A percentile compares a stretch with the other conserved stretches of the same genome.
Evolutionary conservation across 2,888 invertebrate species (phyloP).

Genomic region (Stegana nigrithorax): DNA sequence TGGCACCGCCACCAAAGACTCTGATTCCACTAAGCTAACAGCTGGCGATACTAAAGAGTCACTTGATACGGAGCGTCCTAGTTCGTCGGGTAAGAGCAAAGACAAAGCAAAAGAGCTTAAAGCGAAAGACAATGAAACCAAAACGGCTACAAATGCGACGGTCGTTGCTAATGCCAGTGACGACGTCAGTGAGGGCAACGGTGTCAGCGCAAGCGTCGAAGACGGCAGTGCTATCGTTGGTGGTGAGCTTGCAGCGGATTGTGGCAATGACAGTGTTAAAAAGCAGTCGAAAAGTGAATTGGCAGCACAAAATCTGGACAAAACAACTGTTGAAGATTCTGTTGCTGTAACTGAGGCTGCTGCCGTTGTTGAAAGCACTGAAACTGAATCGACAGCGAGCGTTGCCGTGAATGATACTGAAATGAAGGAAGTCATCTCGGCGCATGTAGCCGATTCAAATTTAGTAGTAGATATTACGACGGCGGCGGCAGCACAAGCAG

Average conservation of each 20-base stretch:
- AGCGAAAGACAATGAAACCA: constrained; percentile 38
- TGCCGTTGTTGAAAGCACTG: constrained; percentile 32
- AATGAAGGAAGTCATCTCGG: constrained; percentile 33
- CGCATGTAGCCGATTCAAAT: constrained; percentile 47
- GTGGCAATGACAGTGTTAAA: background rate
- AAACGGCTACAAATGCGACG: constrained; percentile 47
- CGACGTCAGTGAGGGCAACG: constrained; percentile 34
- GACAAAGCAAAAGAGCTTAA: constrained; percentile 28
- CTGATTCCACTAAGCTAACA: constrained; percentile 66
- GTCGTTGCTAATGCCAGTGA: constrained; percentile 35
- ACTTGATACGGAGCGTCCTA: constrained; percentile 68
- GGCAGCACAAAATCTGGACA: background rate
- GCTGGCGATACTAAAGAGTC: constrained; percentile 66
- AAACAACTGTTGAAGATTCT: constrained; percentile 9
- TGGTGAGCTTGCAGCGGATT: constrained; percentile 6
- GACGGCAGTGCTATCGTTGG: constrained; percentile 9
- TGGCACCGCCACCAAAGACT: constrained; percentile 68
- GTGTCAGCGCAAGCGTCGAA: constrained; percentile 23
- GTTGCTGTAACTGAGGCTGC: constrained; percentile 26
- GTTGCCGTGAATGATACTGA: background rate
- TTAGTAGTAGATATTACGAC: constrained; percentile 36
- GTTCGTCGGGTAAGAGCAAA: constrained; percentile 68
- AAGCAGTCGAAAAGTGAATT: constrained; percentile 7
- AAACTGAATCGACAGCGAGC: constrained; percentile 28
- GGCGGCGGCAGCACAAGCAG: constrained; percentile 29